Evolutionary conservation across 92 coral and sea anemone genomes (phyloP), one percentile per base, ranked within the genome.

Genomic region (Pocillopora grandis): DNA sequence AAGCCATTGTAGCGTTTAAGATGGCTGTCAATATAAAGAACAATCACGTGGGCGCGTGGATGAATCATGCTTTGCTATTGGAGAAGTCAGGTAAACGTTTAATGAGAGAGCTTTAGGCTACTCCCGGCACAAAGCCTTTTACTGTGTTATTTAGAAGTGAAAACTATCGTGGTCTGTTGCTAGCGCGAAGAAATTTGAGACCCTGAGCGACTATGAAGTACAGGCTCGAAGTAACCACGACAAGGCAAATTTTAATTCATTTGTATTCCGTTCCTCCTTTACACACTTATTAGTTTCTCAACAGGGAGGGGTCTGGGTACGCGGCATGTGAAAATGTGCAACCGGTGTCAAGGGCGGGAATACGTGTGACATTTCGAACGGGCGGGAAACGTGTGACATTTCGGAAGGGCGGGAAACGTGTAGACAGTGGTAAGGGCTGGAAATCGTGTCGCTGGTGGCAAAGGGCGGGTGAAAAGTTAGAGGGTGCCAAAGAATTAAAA

Each of bases 31-130:
- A 84, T 35, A 72, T 92, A 23, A 85, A 95, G 79, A 85, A 86
- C 21, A 82, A 76, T 62, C 96, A 93, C 66, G 93, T 92, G 66
- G 94, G 94, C 66, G 95, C 98, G 17, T 95, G 98, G 98, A 93
- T 91, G 82, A 95, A 95, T 89, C 91, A 85, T 57, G 91, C 93
- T 9, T 57, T 95, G 55, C 94, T 93, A 62, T 88, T 95, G 7
- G 98, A 95, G 36, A 95, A 93, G 86, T 86, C 98, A 92, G 98
- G 98, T 95, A 84, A 17, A 16, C 18, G 71, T 57, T 60, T 72
- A 12, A 59, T 8, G 18, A 15, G 66, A 33, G 68, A 15, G 2
- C 17, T 37, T 14, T 4, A 14, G 16, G 21, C 2, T 75, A 42
- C 52, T 42, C 52, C 52, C 52, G 58, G 16, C 16, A 23, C 68